phyloP scores from a whole-genome alignment of 2,888 invertebrate genomes.

The Rotaria socialis region DNA sequence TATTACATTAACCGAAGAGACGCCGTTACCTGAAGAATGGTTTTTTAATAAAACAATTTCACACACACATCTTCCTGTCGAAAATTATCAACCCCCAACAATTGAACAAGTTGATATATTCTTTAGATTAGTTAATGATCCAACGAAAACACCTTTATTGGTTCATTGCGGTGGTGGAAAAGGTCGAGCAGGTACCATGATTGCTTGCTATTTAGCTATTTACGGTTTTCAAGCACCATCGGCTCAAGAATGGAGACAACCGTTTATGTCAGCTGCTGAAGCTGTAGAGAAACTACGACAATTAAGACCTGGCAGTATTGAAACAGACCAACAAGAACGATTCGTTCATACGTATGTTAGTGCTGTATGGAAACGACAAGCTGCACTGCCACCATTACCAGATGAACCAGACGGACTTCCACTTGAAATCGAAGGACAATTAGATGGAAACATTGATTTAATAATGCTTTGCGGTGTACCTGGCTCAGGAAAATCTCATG shows the following conservation, averaged over 20 bases:
- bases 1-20: background rate
- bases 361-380: background rate
- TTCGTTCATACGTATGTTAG: slow-evolving; percentile 38
- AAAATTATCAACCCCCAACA: background rate
- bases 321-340: slow-evolving; percentile 56
- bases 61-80: background rate
- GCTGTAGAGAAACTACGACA: slow-evolving; percentile 52
- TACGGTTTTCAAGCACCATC: slow-evolving; percentile 53
- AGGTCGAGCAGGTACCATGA: slow-evolving; percentile 71
- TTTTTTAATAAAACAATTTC: slow-evolving; percentile 3
- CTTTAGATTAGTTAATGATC: background rate
- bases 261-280: slow-evolving; percentile 48
- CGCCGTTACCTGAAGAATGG: background rate
- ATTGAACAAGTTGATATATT: slow-evolving; percentile 21
- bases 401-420: background rate
- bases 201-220: slow-evolving; percentile 70
- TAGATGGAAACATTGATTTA: slow-evolving; percentile 3
- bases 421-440: background rate
- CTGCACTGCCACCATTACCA: background rate
- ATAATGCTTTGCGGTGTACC: background rate
- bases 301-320: slow-evolving; percentile 56
- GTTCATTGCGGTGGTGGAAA: slow-evolving; percentile 70
- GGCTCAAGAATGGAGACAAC: background rate
- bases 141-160: background rate
- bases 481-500: background rate